Percentiles rank a stretch among this genome's conserved stretches.
Evolutionary conservation across 2,113 vertebrate genomes (phyloP).

Genomic region (Paracanthobrama guichenoti): DNA sequence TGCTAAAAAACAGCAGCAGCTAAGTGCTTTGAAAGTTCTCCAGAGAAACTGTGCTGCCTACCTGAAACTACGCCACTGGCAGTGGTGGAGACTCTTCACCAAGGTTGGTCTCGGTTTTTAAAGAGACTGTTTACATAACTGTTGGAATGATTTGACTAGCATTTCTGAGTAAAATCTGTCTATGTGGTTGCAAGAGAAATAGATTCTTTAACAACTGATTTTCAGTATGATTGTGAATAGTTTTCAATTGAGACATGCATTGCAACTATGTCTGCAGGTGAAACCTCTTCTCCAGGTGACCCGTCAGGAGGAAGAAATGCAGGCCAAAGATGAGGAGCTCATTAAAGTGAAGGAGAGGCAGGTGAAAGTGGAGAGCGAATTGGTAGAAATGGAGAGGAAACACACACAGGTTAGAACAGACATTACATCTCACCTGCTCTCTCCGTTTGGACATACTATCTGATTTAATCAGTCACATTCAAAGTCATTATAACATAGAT

Average conservation of each 20-base stretch:
- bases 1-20: conserved; percentile 95
- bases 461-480: background rate
- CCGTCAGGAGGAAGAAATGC: conserved; percentile 95
- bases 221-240: conserved; percentile 39
- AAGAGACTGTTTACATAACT: background rate
- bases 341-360: conserved; percentile 96
- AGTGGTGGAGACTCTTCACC: conserved; percentile 99
- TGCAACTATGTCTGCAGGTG: conserved; percentile 76
- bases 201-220: background rate
- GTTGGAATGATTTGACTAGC: background rate
- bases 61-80: conserved; percentile 95
- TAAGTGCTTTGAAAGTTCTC: conserved; percentile 94
- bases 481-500: background rate
- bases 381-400: conserved; percentile 95
- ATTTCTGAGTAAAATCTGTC: background rate
- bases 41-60: conserved; percentile 98
- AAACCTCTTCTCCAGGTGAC: conserved; percentile 98
- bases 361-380: conserved; percentile 90
- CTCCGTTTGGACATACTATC: background rate
- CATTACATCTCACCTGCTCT: background rate
- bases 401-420: conserved; percentile 87
- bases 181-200: background rate
- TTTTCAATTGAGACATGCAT: background rate
- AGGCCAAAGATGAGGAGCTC: conserved; percentile 95
- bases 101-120: conserved; percentile 73